A percentile compares a stretch with the other conserved stretches of the same genome.
phyloP scores from a whole-genome alignment of 1,140 invertebrate genomes.

The Teleopsis dalmanni region DNA sequence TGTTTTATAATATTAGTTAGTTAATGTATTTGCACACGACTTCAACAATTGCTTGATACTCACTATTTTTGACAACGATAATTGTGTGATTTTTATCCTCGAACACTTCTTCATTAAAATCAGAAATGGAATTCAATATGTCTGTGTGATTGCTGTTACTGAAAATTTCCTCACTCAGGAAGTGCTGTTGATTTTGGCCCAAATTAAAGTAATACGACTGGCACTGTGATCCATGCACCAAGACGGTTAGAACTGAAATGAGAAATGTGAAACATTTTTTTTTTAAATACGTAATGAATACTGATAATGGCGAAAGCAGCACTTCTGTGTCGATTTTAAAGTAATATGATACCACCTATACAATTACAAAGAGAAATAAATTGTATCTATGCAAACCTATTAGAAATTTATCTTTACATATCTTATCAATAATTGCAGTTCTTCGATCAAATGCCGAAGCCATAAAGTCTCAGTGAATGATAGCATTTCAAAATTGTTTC shows the following conservation, averaged over 20 bases:
- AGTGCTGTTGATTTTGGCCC: conserved; percentile 31
- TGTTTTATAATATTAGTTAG: too few species aligned
- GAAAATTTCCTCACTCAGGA: conserved; percentile 18
- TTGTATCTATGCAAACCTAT: too few species aligned
- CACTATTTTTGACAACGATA: conserved; percentile 7
- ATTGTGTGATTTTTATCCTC: conserved; percentile 6
- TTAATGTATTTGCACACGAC: neutral
- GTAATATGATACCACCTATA: too few species aligned
- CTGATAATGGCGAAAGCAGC: too few species aligned
- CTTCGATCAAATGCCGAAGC: too few species aligned
- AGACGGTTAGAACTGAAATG: conserved; percentile 35
- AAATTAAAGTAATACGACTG: conserved; percentile 33
- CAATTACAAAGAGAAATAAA: too few species aligned
- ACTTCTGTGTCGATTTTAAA: too few species aligned
- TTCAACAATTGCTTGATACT: neutral
- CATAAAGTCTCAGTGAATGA: too few species aligned
- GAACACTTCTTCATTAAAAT: neutral
- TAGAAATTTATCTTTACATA: too few species aligned
- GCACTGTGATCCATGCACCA: conserved; percentile 18
- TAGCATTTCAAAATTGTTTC: too few species aligned
- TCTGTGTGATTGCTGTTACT: conserved; percentile 1
- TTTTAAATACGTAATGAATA: neutral
- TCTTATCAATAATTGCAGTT: too few species aligned
- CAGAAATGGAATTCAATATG: neutral
- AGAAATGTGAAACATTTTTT: conserved; percentile 1